phyloP scores from a whole-genome alignment of 92 coral and sea anemone species.

The Heteractis magnifica region DNA sequence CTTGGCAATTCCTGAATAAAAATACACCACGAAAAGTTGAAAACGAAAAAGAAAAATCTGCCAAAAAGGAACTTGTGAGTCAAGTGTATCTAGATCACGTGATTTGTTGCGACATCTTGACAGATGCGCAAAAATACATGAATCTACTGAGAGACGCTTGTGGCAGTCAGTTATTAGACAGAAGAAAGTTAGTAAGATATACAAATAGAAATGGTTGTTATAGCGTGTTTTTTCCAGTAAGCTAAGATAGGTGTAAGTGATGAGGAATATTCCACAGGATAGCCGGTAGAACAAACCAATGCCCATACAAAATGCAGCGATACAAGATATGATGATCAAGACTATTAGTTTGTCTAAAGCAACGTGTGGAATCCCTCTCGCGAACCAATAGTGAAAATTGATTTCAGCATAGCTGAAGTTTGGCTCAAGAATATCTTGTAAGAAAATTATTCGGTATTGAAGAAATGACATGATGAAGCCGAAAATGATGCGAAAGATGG shows the following conservation, averaged over 20 bases:
- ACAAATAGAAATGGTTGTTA: conserved; percentile 57
- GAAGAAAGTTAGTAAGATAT: conserved; percentile 34
- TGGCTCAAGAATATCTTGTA: conserved; percentile 41
- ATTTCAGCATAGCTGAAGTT: conserved; percentile 51
- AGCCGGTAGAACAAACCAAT: conserved; percentile 50
- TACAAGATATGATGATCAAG: conserved; percentile 19
- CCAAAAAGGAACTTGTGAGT: conserved; percentile 41
- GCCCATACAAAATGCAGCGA: conserved; percentile 54
- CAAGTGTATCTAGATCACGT: neutral
- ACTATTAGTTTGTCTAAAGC: conserved; percentile 19
- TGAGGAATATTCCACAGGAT: conserved; percentile 48
- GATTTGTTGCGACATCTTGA: neutral
- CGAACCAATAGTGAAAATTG: conserved; percentile 56
- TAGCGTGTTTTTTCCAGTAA: conserved; percentile 57
- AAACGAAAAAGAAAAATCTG: conserved; percentile 48
- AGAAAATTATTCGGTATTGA: conserved; percentile 46
- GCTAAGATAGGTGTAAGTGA: conserved; percentile 44
- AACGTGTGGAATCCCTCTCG: conserved; percentile 38
- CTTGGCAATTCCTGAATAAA: conserved; percentile 62
- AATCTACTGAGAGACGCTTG: conserved; percentile 48
- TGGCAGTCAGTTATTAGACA: conserved; percentile 45
- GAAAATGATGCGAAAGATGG: conserved; percentile 44
- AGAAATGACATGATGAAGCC: conserved; percentile 54
- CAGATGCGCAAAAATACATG: conserved; percentile 2
- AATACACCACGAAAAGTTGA: conserved; percentile 52